phyloP scores from a whole-genome alignment of 92 coral and sea anemone species.

The Montipora capitata region DNA sequence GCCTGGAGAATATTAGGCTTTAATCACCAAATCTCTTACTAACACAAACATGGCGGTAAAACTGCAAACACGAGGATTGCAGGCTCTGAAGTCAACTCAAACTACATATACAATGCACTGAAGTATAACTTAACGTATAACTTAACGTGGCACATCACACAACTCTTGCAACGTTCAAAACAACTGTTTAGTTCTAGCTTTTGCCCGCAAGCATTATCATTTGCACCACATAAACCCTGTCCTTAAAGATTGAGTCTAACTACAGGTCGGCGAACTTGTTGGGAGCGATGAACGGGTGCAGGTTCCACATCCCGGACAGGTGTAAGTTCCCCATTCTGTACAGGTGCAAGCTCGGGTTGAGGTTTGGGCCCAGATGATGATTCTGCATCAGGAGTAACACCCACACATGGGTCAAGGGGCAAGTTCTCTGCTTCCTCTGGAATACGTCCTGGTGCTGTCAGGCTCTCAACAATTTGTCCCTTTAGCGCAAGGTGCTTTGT shows the following conservation, averaged over 20 bases:
- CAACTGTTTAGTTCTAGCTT: too few relatives aligned
- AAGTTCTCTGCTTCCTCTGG: slow-evolving; percentile 11
- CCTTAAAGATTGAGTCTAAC: slow-evolving; percentile 56
- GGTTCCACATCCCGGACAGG: neutral
- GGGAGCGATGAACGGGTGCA: slow-evolving; percentile 37
- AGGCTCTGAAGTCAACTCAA: too few relatives aligned
- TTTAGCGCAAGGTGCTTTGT: slow-evolving; percentile 41
- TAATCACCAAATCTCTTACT: too few relatives aligned
- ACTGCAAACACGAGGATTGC: too few relatives aligned
- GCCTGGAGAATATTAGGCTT: too few relatives aligned
- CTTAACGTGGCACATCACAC: too few relatives aligned
- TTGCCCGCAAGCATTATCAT: too few relatives aligned
- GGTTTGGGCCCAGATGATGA: neutral
- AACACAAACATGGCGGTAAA: too few relatives aligned
- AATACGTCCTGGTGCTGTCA: neutral
- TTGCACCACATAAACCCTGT: slow-evolving; percentile 19
- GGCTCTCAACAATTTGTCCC: slow-evolving; percentile 23
- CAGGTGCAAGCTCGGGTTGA: neutral
- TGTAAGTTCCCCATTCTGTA: neutral
- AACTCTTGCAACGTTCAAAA: too few relatives aligned
- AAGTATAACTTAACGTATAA: too few relatives aligned
- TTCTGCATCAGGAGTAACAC: neutral
- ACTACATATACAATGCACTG: too few relatives aligned
- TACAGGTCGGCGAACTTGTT: slow-evolving; percentile 41
- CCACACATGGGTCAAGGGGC: slow-evolving; percentile 18